Percentiles rank a stretch among this genome's conserved stretches.
Conservation (phyloP, 1,140 invertebrate genomes). For the Panulirus ornatus region DNA sequence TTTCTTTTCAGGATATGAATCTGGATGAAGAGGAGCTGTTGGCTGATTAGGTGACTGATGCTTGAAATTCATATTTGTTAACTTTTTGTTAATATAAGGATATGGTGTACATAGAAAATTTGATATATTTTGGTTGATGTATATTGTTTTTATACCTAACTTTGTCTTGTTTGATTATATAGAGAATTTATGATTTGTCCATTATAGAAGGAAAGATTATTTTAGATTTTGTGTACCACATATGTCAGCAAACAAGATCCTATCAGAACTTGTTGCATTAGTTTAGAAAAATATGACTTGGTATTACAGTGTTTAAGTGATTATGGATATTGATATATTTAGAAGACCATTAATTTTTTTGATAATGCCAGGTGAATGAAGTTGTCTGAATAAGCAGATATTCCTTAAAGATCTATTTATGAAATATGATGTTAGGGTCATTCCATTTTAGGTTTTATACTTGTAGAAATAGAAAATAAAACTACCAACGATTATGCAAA, state of each 20-base stretch:
- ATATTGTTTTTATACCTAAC: slow-evolving; percentile 39
- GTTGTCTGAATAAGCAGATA: neutral
- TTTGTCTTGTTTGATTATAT: slow-evolving; percentile 26
- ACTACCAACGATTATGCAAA: too few relatives aligned
- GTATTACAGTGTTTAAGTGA: too few relatives aligned
- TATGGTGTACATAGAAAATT: slow-evolving; percentile 21
- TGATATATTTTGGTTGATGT: slow-evolving; percentile 4
- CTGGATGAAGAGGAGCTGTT: slow-evolving; percentile 63
- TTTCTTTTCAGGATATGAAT: slow-evolving; percentile 57
- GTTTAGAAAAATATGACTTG: neutral
- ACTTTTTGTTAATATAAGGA: neutral
- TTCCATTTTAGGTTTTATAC: neutral
- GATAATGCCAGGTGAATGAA: neutral
- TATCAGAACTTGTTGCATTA: neutral
- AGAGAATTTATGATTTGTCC: neutral
- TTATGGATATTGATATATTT: too few relatives aligned
- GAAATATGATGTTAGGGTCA: neutral
- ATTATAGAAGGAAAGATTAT: slow-evolving; percentile 8
- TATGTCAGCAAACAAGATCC: too few relatives aligned
- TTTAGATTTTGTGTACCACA: too few relatives aligned
- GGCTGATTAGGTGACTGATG: slow-evolving; percentile 27
- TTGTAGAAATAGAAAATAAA: neutral
- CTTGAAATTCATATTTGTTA: neutral
- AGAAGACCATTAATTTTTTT: too few relatives aligned
- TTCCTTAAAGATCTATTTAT: neutral